phyloP scores from a whole-genome alignment of 2,113 vertebrate species.

The Atherinomorus stipes region DNA sequence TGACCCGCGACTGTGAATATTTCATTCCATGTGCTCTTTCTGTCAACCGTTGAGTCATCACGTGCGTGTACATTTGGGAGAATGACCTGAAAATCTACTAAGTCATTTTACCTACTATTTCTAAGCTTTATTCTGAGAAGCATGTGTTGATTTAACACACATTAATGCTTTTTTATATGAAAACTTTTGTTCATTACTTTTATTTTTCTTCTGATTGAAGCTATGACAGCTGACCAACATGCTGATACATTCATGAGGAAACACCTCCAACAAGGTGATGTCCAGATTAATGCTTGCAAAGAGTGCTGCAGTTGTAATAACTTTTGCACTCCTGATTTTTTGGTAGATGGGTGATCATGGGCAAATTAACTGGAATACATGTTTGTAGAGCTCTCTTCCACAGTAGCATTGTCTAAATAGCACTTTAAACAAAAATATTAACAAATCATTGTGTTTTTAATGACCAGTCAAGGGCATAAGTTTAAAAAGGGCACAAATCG shows the following conservation, averaged over 20 bases:
- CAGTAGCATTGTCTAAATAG: background rate
- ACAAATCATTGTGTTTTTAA: background rate
- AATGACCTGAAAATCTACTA: slow-evolving; percentile 19
- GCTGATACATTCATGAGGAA: background rate
- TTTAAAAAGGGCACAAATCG: slow-evolving; percentile 28
- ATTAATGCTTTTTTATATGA: slow-evolving; percentile 9
- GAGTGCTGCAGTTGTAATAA: background rate
- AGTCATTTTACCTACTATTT: slow-evolving; percentile 11
- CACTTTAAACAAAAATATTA: background rate
- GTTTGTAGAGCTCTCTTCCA: background rate
- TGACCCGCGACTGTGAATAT: slow-evolving; percentile 51
- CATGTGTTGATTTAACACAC: background rate
- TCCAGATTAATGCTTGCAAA: background rate
- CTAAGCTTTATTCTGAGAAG: background rate
- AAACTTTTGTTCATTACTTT: background rate
- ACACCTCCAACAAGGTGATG: background rate
- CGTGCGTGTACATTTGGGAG: slow-evolving; percentile 11
- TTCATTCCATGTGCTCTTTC: slow-evolving; percentile 43
- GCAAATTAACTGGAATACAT: background rate
- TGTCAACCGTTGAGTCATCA: slow-evolving; percentile 6
- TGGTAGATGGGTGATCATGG: background rate
- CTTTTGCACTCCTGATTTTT: background rate
- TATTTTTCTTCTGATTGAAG: slow-evolving; percentile 5
- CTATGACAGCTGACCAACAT: background rate
- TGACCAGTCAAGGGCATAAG: slow-evolving; percentile 44